Percentiles rank a stretch among this genome's conserved stretches.
These are phyloP conservation scores for Diaperis boleti DNA, from an alignment of 2,888 invertebrate species.

Conservation along the genomic window DNA sequence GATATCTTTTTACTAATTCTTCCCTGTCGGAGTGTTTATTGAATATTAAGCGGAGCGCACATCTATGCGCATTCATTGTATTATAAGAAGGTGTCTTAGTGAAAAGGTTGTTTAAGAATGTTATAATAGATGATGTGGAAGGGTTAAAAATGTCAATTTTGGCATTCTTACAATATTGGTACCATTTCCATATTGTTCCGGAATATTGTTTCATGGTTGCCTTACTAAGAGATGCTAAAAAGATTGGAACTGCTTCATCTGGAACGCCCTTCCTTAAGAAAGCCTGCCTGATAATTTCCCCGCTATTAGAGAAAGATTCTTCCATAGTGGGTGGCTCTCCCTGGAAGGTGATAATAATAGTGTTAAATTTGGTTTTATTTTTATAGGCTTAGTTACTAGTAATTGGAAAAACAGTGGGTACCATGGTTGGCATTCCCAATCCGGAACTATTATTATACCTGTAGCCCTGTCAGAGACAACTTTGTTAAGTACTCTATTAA, in stretches of 20 bases:
- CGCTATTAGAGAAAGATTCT: too few species aligned
- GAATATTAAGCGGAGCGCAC: not conserved
- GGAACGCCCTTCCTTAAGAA: not conserved
- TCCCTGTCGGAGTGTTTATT: not conserved
- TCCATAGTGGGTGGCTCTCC: not conserved
- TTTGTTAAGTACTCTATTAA: constrained; percentile 51
- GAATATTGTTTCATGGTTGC: not conserved
- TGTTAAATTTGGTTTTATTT: not conserved
- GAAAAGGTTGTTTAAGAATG: constrained; percentile 10
- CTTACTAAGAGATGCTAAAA: not conserved
- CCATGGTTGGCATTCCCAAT: constrained; percentile 53
- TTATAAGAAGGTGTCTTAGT: constrained; percentile 6
- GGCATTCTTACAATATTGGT: not conserved
- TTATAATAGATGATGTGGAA: constrained; percentile 34
- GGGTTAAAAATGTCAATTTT: not conserved
- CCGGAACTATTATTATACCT: constrained; percentile 51
- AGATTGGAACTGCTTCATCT: not conserved
- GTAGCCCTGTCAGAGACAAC: constrained; percentile 50
- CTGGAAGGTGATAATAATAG: not conserved
- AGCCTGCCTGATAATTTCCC: not conserved
- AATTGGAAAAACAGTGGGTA: constrained; percentile 47
- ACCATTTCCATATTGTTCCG: not conserved
- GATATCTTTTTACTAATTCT: constrained; percentile 44
- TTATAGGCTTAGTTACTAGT: not conserved
- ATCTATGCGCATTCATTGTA: not conserved